phyloP scores from a whole-genome alignment of 2,797 vertebrate genomes.

The Diceros bicornis region DNA sequence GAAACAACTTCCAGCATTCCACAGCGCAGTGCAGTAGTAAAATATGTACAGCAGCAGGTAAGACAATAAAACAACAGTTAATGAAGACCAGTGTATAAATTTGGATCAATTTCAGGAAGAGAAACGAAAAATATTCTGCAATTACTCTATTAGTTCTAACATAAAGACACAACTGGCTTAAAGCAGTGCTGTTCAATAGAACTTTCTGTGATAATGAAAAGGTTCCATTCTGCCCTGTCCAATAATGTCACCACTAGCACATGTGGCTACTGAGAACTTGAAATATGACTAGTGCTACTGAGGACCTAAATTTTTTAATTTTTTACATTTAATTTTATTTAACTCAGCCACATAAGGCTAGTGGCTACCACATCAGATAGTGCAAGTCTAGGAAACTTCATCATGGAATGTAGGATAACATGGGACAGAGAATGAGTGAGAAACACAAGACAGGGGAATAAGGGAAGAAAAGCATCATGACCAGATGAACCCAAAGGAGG shows the following conservation, averaged over 20 bases:
- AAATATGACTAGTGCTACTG: not conserved
- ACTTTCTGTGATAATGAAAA: not conserved
- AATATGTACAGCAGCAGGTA: not conserved
- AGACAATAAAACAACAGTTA: not conserved
- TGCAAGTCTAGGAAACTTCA: not conserved
- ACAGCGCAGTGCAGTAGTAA: not conserved
- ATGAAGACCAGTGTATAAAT: not conserved
- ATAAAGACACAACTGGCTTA: not conserved
- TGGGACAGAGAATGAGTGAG: not conserved
- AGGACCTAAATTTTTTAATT: not conserved
- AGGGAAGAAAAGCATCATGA: not conserved
- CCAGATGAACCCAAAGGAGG: no score
- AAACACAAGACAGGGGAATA: not conserved
- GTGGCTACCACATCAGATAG: not conserved
- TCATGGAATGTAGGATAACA: not conserved
- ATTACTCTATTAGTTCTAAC: not conserved
- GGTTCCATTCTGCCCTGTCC: not conserved
- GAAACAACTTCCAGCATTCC: not conserved
- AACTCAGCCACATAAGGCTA: not conserved
- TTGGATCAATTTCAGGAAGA: not conserved
- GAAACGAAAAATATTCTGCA: not conserved
- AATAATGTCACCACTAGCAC: not conserved
- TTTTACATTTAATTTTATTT: slow-evolving; percentile 24
- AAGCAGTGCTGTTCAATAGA: not conserved
- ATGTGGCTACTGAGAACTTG: not conserved